These are phyloP conservation scores for Cheilosia soror DNA, from an alignment of 2,888 invertebrate species.

Conservation along the genomic window DNA sequence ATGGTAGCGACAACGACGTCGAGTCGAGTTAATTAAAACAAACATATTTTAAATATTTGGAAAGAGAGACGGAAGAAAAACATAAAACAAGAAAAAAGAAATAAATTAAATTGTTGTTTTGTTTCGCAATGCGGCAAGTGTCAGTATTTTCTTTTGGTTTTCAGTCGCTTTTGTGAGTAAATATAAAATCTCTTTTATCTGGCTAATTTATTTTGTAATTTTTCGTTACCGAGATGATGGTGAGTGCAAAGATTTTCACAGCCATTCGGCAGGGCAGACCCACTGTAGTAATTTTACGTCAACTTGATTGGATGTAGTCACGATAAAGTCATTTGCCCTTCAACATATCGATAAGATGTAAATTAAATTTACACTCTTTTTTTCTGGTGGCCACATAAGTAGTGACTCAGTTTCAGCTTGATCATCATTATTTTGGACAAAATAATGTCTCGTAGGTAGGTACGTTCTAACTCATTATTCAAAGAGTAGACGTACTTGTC, in stretches of 20 bases:
- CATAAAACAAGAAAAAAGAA: conserved; percentile 39
- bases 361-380: conserved; percentile 53
- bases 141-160: conserved; percentile 42
- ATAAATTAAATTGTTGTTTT: conserved; percentile 56
- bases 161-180: conserved; percentile 43
- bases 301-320: conserved; percentile 1
- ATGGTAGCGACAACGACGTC: conserved; percentile 30
- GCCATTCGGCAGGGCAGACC: background rate
- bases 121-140: conserved; percentile 73
- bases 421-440: conserved; percentile 21
- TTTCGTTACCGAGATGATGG: conserved; percentile 6
- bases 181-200: conserved; percentile 46
- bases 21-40: conserved; percentile 72
- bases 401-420: background rate
- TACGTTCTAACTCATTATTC: conserved; percentile 25
- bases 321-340: conserved; percentile 40
- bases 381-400: background rate
- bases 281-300: conserved; percentile 5
- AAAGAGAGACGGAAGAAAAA: conserved; percentile 65
- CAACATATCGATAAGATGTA: conserved; percentile 46
- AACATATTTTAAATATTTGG: conserved; percentile 72
- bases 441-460: conserved; percentile 34
- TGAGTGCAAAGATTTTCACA: conserved; percentile 17
- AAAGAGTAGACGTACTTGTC: background rate
- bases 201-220: conserved; percentile 44